A percentile compares a stretch with the other conserved stretches of the same genome.
These are phyloP conservation scores for Micronycteris hirsuta DNA, from an alignment of 2,113 vertebrate genomes.

Conservation along the genomic window DNA sequence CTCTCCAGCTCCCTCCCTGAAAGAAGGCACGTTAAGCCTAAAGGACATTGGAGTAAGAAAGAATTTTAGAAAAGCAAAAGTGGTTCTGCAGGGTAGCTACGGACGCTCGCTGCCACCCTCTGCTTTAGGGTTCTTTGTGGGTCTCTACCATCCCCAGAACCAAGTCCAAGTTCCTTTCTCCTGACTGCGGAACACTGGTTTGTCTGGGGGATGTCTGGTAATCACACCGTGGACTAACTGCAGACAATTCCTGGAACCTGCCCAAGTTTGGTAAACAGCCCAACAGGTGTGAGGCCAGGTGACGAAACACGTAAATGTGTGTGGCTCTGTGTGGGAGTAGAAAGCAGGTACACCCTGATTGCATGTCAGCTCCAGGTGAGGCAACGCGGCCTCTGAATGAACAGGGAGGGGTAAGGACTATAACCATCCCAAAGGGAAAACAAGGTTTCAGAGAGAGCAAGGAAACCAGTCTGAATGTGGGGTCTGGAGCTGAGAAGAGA, in stretches of 20 bases:
- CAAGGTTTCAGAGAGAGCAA: background rate
- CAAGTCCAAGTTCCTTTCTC: background rate
- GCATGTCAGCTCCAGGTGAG: background rate
- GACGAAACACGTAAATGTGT: background rate
- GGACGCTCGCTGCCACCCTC: background rate
- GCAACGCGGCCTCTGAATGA: background rate
- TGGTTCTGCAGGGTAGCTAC: background rate
- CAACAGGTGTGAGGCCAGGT: background rate
- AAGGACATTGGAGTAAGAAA: background rate
- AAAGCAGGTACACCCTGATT: background rate
- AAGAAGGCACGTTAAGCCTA: background rate
- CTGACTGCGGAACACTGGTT: background rate
- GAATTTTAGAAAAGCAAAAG: background rate
- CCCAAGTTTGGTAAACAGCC: background rate
- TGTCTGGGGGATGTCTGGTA: background rate
- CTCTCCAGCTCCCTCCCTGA: fast-evolving
- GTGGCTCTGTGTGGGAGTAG: background rate
- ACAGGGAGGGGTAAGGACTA: background rate
- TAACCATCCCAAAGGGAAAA: background rate
- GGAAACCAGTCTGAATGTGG: background rate
- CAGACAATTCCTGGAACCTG: background rate
- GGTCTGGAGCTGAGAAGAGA: background rate
- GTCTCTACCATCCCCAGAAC: background rate
- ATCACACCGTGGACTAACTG: background rate
- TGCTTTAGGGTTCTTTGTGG: fast-evolving